Conservation (phyloP, 92 coral and sea anemone species). For the Scolanthus callimorphus region DNA sequence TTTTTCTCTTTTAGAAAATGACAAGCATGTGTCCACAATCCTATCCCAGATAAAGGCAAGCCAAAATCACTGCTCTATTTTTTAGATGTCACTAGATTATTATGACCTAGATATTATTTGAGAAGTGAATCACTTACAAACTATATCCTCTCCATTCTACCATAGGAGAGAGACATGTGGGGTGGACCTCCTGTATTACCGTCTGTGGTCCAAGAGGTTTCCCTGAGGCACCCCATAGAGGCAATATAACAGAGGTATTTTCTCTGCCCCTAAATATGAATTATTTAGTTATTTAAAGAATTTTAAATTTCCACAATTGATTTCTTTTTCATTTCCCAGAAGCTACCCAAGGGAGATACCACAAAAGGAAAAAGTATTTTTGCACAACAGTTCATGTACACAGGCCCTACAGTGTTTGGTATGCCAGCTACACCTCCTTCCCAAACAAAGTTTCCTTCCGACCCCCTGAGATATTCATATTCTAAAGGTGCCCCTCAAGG, state of each 20-base stretch:
- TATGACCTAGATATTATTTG: too few relatives aligned
- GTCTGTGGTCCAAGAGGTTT: conserved; percentile 64
- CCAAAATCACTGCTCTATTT: too few relatives aligned
- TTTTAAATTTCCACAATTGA: too few relatives aligned
- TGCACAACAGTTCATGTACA: conserved; percentile 87
- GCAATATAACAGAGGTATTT: conserved; percentile 33
- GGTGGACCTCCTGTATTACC: conserved; percentile 48
- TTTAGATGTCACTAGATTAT: not conserved
- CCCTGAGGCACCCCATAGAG: conserved; percentile 81
- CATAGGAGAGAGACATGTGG: conserved; percentile 71
- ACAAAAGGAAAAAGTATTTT: conserved; percentile 61
- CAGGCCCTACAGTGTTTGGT: conserved; percentile 74
- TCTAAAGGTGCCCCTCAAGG: conserved; percentile 2
- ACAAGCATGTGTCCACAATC: conserved; percentile 44
- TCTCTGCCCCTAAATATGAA: too few relatives aligned
- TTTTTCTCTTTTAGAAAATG: conserved; percentile 48
- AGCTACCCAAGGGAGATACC: not conserved
- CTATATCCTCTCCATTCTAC: not conserved
- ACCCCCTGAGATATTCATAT: not conserved
- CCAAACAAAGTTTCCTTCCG: conserved; percentile 1
- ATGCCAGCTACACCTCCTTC: conserved; percentile 1
- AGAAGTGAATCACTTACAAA: too few relatives aligned
- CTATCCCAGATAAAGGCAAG: conserved; percentile 58
- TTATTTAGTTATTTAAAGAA: too few relatives aligned
- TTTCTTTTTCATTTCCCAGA: too few relatives aligned